Percentiles rank a stretch among this genome's conserved stretches.
Evolutionary conservation across 2,888 invertebrate genomes (phyloP).

Genomic region (Stenchaetothrips biformis): DNA sequence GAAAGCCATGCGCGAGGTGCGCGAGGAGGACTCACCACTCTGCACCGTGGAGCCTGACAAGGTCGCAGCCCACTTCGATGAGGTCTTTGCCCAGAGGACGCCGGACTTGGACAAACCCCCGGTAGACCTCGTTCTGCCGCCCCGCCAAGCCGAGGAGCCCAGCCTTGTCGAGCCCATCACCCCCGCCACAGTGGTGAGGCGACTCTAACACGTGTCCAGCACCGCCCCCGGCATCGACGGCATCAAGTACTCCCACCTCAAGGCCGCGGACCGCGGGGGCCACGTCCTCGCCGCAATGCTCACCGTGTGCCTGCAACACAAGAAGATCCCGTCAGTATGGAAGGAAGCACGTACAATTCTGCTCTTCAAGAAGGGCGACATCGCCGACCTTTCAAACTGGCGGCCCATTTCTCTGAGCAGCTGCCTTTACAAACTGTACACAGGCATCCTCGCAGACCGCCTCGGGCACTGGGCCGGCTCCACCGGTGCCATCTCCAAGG

Average conservation of each 20-base stretch:
- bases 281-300: neutral
- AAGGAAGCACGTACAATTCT: slow-evolving; percentile 37
- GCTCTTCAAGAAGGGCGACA: slow-evolving; percentile 38
- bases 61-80: neutral
- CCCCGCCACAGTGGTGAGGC: neutral
- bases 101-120: neutral
- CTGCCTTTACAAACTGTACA: slow-evolving; percentile 38
- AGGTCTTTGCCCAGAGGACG: neutral
- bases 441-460: slow-evolving; percentile 33
- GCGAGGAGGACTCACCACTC: neutral
- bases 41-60: neutral
- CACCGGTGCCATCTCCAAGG: neutral
- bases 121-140: neutral
- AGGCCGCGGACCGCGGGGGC: slow-evolving; percentile 33
- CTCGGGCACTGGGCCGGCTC: slow-evolving; percentile 33
- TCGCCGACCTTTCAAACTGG: slow-evolving; percentile 36
- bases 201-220: slow-evolving; percentile 23
- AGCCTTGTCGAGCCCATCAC: neutral
- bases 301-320: neutral
- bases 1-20: neutral
- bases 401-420: slow-evolving; percentile 37
- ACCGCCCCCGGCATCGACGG: slow-evolving; percentile 38
- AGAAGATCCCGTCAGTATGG: slow-evolving; percentile 32
- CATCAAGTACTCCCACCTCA: slow-evolving; percentile 33
- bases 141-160: neutral